A percentile compares a stretch with the other conserved stretches of the same genome.
These are phyloP conservation scores for Etheostoma nigrum DNA, from an alignment of 2,797 vertebrate genomes.

Conservation along the genomic window DNA sequence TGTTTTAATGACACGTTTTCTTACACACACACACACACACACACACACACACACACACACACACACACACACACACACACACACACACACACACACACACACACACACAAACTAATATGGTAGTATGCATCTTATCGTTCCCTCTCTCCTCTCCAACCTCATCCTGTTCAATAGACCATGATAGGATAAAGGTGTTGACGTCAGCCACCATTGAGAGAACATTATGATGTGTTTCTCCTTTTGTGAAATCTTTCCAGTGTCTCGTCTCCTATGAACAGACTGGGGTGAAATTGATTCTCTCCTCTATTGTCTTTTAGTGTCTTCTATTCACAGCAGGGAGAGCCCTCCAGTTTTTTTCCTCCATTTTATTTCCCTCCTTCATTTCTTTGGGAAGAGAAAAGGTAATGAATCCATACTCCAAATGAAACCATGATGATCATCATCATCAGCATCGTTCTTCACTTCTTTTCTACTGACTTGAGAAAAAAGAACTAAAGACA, in stretches of 20 bases:
- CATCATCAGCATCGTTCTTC: conserved; percentile 26
- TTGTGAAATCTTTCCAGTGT: conserved; percentile 45
- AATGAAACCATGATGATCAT: conserved; percentile 38
- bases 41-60: neutral
- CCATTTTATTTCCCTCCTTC: conserved; percentile 46
- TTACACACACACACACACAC: conserved; percentile 9
- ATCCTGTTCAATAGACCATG: conserved; percentile 64
- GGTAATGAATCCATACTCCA: conserved; percentile 46
- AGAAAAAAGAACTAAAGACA: conserved; percentile 1
- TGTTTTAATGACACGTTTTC: conserved; percentile 46
- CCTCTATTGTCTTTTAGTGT: conserved; percentile 54
- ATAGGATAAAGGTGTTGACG: conserved; percentile 61
- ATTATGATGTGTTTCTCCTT: conserved; percentile 66
- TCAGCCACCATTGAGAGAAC: conserved; percentile 64
- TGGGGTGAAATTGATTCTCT: conserved; percentile 60
- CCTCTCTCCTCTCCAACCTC: conserved; percentile 47
- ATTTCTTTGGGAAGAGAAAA: conserved; percentile 44
- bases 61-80: conserved; percentile 4
- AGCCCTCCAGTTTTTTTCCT: conserved; percentile 35
- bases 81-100: conserved; percentile 27
- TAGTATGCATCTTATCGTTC: conserved; percentile 58
- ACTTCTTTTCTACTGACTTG: conserved; percentile 7
- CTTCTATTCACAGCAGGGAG: conserved; percentile 48
- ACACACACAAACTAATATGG: conserved; percentile 29
- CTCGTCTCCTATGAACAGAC: conserved; percentile 42